A percentile compares a stretch with the other conserved stretches of the same genome.
phyloP scores from a whole-genome alignment of 2,888 invertebrate species.

The Drosophila neutralis region DNA sequence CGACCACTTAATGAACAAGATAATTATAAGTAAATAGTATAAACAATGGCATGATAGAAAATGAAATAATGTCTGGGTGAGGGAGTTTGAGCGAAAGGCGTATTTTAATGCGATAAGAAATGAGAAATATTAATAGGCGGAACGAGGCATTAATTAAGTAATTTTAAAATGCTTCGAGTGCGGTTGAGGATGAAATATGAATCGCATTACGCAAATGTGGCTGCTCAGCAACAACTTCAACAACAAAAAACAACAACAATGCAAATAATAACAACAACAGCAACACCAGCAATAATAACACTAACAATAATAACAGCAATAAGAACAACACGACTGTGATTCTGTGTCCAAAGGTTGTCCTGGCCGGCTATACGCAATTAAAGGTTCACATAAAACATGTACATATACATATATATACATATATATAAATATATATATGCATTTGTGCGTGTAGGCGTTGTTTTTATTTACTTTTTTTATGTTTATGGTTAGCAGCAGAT shows the following conservation, averaged over 20 bases:
- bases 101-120: slow-evolving; percentile 25
- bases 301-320: slow-evolving; percentile 18
- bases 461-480: slow-evolving; percentile 26
- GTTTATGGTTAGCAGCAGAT: slow-evolving; percentile 47
- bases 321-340: slow-evolving; percentile 14
- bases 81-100: neutral
- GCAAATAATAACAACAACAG: slow-evolving; percentile 1
- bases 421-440: neutral
- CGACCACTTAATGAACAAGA: neutral
- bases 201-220: slow-evolving; percentile 34
- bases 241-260: slow-evolving; percentile 10
- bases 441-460: slow-evolving; percentile 7
- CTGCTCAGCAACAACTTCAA: slow-evolving; percentile 7
- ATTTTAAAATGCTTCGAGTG: slow-evolving; percentile 21
- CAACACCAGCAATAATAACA: slow-evolving; percentile 5
- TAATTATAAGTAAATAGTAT: neutral
- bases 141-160: slow-evolving; percentile 23
- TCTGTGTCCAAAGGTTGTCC: slow-evolving; percentile 16
- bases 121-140: slow-evolving; percentile 30
- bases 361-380: slow-evolving; percentile 1
- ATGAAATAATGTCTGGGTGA: neutral
- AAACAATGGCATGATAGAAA: neutral
- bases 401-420: slow-evolving; percentile 3
- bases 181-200: slow-evolving; percentile 26
- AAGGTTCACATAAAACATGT: slow-evolving; percentile 7